Evolutionary conservation across 2,113 vertebrate species (phyloP), one percentile per base, ranked within the genome.

Genomic region (Dascyllus trimaculatus): DNA sequence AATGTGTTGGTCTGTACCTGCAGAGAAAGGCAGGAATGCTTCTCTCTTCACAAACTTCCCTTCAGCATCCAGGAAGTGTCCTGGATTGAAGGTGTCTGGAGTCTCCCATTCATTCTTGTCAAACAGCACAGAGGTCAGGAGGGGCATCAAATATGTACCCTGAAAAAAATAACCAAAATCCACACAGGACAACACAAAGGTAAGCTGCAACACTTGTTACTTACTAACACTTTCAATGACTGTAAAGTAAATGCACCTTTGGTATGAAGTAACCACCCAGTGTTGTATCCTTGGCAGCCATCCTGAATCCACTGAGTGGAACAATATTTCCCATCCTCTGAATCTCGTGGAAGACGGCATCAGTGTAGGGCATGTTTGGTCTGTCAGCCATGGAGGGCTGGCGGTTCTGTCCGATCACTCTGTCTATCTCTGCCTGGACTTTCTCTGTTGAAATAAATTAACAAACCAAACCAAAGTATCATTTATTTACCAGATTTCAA

Each of bases 1-100:
- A 49, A n/a, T 32, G 13, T 53, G 19, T 11, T 59, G 90, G 1
- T 1, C 5, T 71, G 29, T 85, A 98, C 96, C 95, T 90, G 95
- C 89, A 83, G 96, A 97, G 85, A 98, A 98, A 40, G 96, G 93
- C 65, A 97, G 63, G 74, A 96, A 94, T 71, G 94, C 87, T 24
- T 96, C 96, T 49, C 29, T 89, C 81, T 92, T 96, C 84, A 93
- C 92, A 91, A 97, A 96, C 84, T 94, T 94, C 64, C 96, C 95
- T 1, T 95, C 93, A 66, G 78, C 65, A 69, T 96, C 94, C 64
- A 97, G 88, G 77, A 97, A 97, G 82, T 96, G 97, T 56, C 90
- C 94, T 0, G 96, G 96, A 72, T 97, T 96, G 85, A 97, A 97
- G 1, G 66, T 91, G 67, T 96, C 86, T 5, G 96, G 94, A 25